phyloP scores from a whole-genome alignment of 2,888 invertebrate species.

The Tryphoninae sp. region DNA sequence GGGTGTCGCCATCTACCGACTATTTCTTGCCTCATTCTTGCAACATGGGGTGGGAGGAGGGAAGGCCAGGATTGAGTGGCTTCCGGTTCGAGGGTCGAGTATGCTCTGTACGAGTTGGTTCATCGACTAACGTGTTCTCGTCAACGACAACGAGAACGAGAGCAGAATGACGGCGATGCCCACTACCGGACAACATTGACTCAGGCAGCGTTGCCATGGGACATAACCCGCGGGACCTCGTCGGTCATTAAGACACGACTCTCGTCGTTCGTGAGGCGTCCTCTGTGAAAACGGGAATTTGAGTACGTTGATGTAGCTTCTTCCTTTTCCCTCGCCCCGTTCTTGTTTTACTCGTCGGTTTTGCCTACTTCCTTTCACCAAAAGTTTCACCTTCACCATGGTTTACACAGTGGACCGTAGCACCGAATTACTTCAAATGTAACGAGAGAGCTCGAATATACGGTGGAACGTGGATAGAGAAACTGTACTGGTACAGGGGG shows the following conservation, averaged over 20 bases:
- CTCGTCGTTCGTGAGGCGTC: neutral
- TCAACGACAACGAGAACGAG: conserved; percentile 26
- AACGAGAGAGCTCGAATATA: neutral
- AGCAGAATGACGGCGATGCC: neutral
- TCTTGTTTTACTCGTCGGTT: neutral
- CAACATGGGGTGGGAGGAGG: neutral
- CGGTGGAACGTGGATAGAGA: neutral
- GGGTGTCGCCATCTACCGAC: neutral
- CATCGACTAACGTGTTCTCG: conserved; percentile 47
- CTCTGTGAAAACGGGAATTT: conserved; percentile 16
- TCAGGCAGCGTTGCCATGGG: neutral
- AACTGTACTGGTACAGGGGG: neutral
- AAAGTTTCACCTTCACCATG: neutral
- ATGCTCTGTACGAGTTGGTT: conserved; percentile 12
- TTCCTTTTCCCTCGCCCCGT: neutral
- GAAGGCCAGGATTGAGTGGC: conserved; percentile 6
- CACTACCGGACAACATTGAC: conserved; percentile 8
- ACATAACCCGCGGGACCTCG: neutral
- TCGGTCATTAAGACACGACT: neutral
- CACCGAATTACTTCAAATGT: neutral
- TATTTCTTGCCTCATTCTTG: neutral
- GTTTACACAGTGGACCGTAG: neutral
- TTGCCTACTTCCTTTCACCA: neutral
- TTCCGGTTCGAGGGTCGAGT: conserved; percentile 59
- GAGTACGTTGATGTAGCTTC: conserved; percentile 4